Conservation (phyloP, 2,113 vertebrate genomes). For the Puma concolor region DNA sequence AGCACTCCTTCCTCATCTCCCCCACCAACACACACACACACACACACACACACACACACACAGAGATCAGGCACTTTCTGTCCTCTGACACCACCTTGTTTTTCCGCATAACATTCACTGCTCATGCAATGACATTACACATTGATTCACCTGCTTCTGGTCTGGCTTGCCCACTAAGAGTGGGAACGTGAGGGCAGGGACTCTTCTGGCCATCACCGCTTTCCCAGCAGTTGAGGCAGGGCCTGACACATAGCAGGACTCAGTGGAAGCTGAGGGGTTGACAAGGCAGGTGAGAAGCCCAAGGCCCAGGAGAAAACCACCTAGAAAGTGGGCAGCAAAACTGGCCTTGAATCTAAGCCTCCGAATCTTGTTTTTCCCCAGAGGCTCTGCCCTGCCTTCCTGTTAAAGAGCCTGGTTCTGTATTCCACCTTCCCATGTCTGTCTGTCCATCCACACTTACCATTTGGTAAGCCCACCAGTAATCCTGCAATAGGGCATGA, state of each 20-base stretch:
- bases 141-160: neutral
- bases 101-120: fast-evolving
- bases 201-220: fast-evolving
- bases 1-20: neutral
- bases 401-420: neutral
- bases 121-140: neutral
- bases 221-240: neutral
- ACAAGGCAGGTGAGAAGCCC: neutral
- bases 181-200: neutral
- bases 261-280: neutral
- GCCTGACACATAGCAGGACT: neutral
- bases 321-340: neutral
- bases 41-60: neutral
- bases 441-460: neutral
- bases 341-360: neutral
- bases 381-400: neutral
- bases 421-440: neutral
- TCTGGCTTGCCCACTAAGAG: neutral
- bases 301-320: neutral
- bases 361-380: neutral
- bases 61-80: neutral
- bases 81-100: neutral
- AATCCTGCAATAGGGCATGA: neutral
- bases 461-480: neutral
- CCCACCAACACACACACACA: fast-evolving